phyloP scores from a whole-genome alignment of 2,888 invertebrate genomes.

The Cloeon dipterum region DNA sequence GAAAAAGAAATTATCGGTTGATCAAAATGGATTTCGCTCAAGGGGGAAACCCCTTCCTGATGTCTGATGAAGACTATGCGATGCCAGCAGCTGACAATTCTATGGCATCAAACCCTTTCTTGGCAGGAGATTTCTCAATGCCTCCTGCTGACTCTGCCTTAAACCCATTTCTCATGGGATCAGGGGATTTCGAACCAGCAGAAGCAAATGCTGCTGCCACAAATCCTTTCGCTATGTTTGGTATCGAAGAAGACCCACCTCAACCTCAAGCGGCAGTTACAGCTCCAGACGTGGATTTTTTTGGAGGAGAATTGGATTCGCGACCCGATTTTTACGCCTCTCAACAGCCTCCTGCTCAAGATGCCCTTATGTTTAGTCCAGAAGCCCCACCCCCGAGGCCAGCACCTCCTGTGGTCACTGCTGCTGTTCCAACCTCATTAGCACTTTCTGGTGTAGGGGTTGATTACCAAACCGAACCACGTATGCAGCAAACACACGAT shows the following conservation, averaged over 20 bases:
- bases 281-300: conserved; percentile 23
- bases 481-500: conserved; percentile 7
- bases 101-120: conserved; percentile 38
- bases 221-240: neutral
- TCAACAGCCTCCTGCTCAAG: conserved; percentile 17
- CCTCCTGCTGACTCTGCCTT: neutral
- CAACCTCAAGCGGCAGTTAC: no score
- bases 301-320: conserved; percentile 12
- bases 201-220: neutral
- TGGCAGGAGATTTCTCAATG: conserved; percentile 13
- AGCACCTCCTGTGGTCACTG: no score
- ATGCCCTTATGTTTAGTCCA: conserved; percentile 37
- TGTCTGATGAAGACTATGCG: conserved; percentile 32
- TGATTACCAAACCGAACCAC: neutral
- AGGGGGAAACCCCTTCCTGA: conserved; percentile 56
- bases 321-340: conserved; percentile 17
- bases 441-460: neutral
- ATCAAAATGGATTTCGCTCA: conserved; percentile 24
- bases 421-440: neutral
- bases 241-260: neutral
- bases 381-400: conserved; percentile 11
- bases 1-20: conserved; percentile 44
- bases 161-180: neutral
- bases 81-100: conserved; percentile 19
- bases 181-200: neutral